Evolutionary conservation across 2,888 invertebrate genomes (phyloP), one percentile per base, ranked within the genome.

Genomic region (Kuschelorhynchus macadamiae): DNA sequence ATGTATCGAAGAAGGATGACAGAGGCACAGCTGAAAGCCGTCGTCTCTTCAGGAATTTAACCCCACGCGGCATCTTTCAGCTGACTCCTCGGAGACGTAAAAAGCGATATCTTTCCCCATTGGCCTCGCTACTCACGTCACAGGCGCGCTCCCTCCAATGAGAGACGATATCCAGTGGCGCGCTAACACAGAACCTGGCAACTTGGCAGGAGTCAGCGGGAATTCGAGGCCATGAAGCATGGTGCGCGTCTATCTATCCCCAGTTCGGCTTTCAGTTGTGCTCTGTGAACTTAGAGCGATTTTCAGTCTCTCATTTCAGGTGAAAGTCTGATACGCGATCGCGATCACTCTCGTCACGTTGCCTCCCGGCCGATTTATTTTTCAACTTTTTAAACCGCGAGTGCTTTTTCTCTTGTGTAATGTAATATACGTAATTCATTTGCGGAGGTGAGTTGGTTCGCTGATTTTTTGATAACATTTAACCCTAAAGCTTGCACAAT

Each of bases 131-230:
- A 70, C 64, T 78, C 80, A 84, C 84, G 84, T 83, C 82, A 82
- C 76, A 67, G 72, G 66, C 67, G 71, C 72, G 72, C 79, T 79
- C 80, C 81, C 81, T 81, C 84, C 83, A 84, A 84, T 84, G 80
- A 78, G 74, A 84, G 83, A 82, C 83, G 77, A 75, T 68, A 78
- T 76, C 78, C 77, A 78, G 80, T 80, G 80, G 81, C 81, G 81
- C 80, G 80, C 80, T 80, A 79, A 77, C 77, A 76, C 77, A 79
- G 81, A 82, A 80, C 81, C 79, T 81, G 80, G 81, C 78, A 78
- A 79, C 81, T 81, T 81, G 81, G 82, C 81, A 81, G 81, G 80
- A 78, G 80, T 79, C 78, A 74, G 73, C 76, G 71, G 75, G 75
- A 76, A 79, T 77, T 76, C 77, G 78, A 76, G 77, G 77, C 76